Percentiles rank a stretch among this genome's conserved stretches.
These are phyloP conservation scores for Phyllostomus discolor DNA, from an alignment of 2,113 vertebrate species.

Conservation along the genomic window DNA sequence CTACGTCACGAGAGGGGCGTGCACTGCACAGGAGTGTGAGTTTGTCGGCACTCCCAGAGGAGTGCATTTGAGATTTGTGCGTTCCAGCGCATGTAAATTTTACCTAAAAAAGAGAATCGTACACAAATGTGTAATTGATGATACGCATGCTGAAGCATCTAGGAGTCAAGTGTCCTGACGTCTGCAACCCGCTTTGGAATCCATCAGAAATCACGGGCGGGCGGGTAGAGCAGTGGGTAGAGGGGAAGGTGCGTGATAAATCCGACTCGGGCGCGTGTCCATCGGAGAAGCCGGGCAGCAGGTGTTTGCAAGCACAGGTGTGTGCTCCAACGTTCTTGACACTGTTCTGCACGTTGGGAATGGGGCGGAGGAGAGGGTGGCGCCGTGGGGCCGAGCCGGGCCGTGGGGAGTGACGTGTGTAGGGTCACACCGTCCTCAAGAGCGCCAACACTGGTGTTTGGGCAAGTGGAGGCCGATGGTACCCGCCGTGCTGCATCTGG, in stretches of 20 bases:
- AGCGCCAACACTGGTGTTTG: fast-evolving
- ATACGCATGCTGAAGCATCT: background rate
- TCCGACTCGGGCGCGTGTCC: fast-evolving
- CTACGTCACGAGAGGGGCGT: fast-evolving
- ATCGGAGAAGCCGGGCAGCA: fast-evolving
- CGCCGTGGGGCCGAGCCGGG: background rate
- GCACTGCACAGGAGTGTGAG: fast-evolving
- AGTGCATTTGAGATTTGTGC: background rate
- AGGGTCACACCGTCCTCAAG: background rate
- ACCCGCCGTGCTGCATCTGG: background rate
- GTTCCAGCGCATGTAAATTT: background rate
- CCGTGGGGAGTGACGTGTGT: background rate
- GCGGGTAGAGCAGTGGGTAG: fast-evolving
- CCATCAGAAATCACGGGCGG: fast-evolving
- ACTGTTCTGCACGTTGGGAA: background rate
- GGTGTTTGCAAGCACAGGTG: too few relatives aligned
- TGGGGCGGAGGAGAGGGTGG: background rate
- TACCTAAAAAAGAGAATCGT: background rate
- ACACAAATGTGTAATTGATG: too few relatives aligned
- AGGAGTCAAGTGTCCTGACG: fast-evolving
- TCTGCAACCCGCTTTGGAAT: background rate
- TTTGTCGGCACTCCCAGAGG: background rate
- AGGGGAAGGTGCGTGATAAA: fast-evolving
- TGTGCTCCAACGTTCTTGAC: background rate
- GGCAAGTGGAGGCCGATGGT: background rate